These are phyloP conservation scores for Morpho deidamia DNA, from an alignment of 2,888 invertebrate species.

Conservation along the genomic window DNA sequence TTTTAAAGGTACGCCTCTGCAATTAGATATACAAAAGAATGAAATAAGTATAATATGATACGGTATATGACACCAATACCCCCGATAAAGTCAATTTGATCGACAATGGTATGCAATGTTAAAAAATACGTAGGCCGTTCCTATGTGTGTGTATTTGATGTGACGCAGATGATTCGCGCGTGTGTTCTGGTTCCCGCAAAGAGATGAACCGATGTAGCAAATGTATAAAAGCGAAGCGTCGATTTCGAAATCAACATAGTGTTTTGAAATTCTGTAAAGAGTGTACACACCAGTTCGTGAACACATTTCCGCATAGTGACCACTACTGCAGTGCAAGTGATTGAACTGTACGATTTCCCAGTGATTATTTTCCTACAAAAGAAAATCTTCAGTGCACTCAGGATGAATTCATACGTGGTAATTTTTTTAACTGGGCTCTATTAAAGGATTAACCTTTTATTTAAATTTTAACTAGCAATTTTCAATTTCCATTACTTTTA, in stretches of 20 bases:
- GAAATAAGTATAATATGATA: slow-evolving; percentile 2
- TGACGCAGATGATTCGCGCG: slow-evolving; percentile 12
- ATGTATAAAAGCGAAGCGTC: slow-evolving; percentile 72
- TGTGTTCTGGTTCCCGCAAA: slow-evolving; percentile 47
- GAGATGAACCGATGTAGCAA: slow-evolving; percentile 69
- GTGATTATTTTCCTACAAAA: slow-evolving; percentile 25
- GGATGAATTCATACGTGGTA: slow-evolving; percentile 60
- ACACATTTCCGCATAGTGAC: slow-evolving; percentile 62
- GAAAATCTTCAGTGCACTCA: slow-evolving; percentile 41
- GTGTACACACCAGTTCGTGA: slow-evolving; percentile 61
- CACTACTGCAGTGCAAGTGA: slow-evolving; percentile 50
- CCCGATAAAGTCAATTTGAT: slow-evolving; percentile 50
- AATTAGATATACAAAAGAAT: not conserved
- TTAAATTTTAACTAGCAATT: not conserved
- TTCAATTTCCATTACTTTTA: no score
- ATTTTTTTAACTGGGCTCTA: slow-evolving; percentile 17
- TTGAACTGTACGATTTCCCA: slow-evolving; percentile 41
- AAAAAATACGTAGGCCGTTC: slow-evolving; percentile 50
- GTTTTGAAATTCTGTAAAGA: slow-evolving; percentile 69
- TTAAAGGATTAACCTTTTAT: no score
- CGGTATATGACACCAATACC: slow-evolving; percentile 51
- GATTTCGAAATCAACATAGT: slow-evolving; percentile 77
- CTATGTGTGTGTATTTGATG: slow-evolving; percentile 38
- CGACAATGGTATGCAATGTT: slow-evolving; percentile 56
- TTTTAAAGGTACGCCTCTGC: not conserved